Evolutionary conservation across 1,140 invertebrate genomes (phyloP).

Genomic region (Macrocentrus cingulum): DNA sequence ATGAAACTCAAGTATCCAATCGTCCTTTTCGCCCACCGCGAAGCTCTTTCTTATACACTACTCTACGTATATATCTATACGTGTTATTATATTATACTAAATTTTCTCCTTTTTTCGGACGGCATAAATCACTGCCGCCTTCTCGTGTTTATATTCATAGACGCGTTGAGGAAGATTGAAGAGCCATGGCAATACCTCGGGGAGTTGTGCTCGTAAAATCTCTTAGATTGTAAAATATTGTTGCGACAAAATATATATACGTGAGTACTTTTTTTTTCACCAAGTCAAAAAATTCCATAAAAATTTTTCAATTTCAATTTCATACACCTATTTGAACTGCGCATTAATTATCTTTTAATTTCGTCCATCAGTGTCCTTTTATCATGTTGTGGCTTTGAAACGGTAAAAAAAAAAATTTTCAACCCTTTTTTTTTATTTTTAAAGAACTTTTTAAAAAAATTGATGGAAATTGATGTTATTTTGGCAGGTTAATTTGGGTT

Average conservation of each 20-base stretch:
- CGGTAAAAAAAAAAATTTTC: no score
- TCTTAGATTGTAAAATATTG: constrained; percentile 51
- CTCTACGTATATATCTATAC: constrained; percentile 5
- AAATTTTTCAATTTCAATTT: not conserved
- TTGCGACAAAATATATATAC: constrained; percentile 29
- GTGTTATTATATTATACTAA: constrained; percentile 10
- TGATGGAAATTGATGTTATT: no score
- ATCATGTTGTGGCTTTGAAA: no score
- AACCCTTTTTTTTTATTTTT: no score
- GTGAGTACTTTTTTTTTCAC: not conserved
- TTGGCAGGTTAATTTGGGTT: no score
- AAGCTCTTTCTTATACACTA: not conserved
- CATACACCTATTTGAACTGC: not conserved
- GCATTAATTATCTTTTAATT: no score
- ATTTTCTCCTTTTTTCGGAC: constrained; percentile 22
- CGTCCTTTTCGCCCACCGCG: constrained; percentile 29
- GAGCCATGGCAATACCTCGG: constrained; percentile 37
- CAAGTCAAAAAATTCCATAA: not conserved
- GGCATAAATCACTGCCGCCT: constrained; percentile 50
- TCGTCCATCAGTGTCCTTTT: no score
- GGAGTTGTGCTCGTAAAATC: constrained; percentile 48
- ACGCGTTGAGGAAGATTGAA: constrained; percentile 52
- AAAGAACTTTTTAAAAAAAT: no score
- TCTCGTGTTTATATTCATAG: constrained; percentile 52
- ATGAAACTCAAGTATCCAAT: constrained; percentile 43